phyloP scores from a whole-genome alignment of 2,113 vertebrate species.

The Sinocyclocheilus anophthalmus region DNA sequence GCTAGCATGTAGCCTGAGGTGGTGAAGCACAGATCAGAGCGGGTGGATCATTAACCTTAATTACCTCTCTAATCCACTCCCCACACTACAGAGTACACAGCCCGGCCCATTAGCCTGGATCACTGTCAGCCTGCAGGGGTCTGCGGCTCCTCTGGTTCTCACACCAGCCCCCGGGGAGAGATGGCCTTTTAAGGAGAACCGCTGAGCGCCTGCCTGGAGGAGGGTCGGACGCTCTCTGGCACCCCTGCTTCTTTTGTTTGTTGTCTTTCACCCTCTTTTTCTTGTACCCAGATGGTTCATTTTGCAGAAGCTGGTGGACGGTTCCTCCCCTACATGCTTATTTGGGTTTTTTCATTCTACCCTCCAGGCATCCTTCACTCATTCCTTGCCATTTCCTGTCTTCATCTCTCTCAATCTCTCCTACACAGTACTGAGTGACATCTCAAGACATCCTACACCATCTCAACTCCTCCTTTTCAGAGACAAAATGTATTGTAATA shows the following conservation, averaged over 20 bases:
- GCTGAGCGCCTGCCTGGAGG: conserved; percentile 27
- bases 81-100: conserved; percentile 82
- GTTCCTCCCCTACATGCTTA: conserved; percentile 54
- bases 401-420: conserved; percentile 4
- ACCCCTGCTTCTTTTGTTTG: conserved; percentile 75
- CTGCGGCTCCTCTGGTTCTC: conserved; percentile 78
- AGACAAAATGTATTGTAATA: not conserved
- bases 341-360: conserved; percentile 59
- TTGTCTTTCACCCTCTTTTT: conserved; percentile 61
- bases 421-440: not conserved
- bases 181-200: conserved; percentile 46
- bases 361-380: conserved; percentile 69
- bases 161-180: conserved; percentile 70
- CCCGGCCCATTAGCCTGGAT: conserved; percentile 80
- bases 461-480: not conserved
- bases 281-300: conserved; percentile 80
- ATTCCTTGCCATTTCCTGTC: not conserved
- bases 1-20: conserved; percentile 60
- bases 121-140: conserved; percentile 82
- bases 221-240: conserved; percentile 59
- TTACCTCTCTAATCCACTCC: conserved; percentile 86
- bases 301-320: conserved; percentile 65
- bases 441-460: conserved; percentile 14
- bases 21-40: conserved; percentile 77
- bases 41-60: conserved; percentile 85